Conservation (phyloP, 2,113 vertebrate genomes). For the Mustela nigripes region DNA sequence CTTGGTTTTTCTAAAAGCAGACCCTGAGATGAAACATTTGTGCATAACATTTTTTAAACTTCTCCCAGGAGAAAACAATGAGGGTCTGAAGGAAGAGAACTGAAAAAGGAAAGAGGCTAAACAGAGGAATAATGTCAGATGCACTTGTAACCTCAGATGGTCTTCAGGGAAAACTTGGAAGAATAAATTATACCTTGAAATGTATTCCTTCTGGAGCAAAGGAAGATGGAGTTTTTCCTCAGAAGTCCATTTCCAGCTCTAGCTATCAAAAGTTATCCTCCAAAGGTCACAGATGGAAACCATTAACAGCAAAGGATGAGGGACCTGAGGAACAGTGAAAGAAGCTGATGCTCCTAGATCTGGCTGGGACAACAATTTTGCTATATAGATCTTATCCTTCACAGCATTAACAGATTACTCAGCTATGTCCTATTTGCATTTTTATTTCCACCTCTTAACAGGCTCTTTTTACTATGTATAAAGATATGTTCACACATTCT, state of each 20-base stretch:
- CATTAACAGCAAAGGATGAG: background rate
- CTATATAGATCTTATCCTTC: fast-evolving
- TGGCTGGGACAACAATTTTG: background rate
- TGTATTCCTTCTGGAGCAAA: background rate
- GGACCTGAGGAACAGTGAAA: background rate
- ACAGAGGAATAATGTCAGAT: background rate
- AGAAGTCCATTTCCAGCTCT: background rate
- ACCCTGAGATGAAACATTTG: background rate
- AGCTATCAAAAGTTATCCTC: background rate
- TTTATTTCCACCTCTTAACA: background rate
- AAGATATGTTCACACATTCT: background rate
- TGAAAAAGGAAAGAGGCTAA: background rate
- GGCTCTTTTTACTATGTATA: background rate
- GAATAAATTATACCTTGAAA: background rate
- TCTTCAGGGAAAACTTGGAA: background rate
- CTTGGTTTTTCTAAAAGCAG: background rate
- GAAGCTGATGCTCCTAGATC: background rate
- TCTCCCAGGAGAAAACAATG: background rate
- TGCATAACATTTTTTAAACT: background rate
- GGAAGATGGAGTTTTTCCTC: background rate
- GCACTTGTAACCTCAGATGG: background rate
- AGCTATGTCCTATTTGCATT: background rate
- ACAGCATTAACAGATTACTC: background rate
- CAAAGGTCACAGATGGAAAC: background rate
- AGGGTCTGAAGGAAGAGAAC: background rate